These are phyloP conservation scores for Melanotaenia duboulayi DNA, from an alignment of 2,113 vertebrate species.

Conservation along the genomic window DNA sequence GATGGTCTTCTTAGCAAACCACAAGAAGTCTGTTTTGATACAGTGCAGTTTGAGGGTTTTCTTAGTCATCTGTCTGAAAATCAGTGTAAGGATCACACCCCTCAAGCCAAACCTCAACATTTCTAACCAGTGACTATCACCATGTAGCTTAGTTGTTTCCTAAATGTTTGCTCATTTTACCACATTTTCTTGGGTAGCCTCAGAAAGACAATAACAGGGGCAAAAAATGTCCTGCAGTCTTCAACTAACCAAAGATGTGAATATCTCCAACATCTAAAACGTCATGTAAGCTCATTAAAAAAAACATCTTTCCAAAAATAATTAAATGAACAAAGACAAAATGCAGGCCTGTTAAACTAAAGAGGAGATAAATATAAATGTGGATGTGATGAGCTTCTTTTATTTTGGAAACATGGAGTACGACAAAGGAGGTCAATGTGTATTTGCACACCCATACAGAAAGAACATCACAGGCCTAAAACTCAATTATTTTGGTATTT, in stretches of 20 bases:
- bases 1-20: constrained; percentile 21
- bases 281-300: neutral
- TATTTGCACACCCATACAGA: neutral
- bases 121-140: constrained; percentile 22
- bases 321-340: no score
- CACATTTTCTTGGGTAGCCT: neutral
- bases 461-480: constrained; percentile 10
- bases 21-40: constrained; percentile 23
- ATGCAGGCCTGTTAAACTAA: neutral
- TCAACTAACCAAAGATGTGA: neutral
- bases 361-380: neutral
- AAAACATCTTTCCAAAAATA: no score
- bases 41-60: neutral
- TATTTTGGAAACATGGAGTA: neutral
- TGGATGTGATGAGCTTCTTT: neutral
- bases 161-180: neutral
- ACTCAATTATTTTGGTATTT: constrained; percentile 33
- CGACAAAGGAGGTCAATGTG: neutral
- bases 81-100: constrained; percentile 5
- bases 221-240: neutral
- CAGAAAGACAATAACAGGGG: neutral
- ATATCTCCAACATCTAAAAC: neutral
- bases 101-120: constrained; percentile 26
- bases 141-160: neutral
- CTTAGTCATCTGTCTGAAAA: constrained; percentile 60